These are phyloP conservation scores for Drosophila formosana DNA, from an alignment of 2,888 invertebrate genomes.

Conservation along the genomic window DNA sequence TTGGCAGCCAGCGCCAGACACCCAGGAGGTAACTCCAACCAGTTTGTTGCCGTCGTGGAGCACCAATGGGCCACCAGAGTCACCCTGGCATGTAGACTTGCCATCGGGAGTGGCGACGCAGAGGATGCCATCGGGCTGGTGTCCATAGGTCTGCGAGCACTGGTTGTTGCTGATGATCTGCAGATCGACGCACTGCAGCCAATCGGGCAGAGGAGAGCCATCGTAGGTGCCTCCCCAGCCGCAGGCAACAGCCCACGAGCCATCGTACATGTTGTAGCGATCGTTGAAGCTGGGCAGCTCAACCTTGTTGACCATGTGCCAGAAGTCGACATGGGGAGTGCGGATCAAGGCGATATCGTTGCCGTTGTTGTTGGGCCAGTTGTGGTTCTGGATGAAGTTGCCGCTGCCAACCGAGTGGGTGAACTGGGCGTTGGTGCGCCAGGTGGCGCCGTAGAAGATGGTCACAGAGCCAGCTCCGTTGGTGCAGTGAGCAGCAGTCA, in stretches of 20 bases:
- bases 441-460: constrained; percentile 73
- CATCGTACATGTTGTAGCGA: constrained; percentile 38
- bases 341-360: constrained; percentile 67
- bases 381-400: constrained; percentile 77
- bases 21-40: constrained; percentile 65
- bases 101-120: constrained; percentile 55
- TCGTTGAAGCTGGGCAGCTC: constrained; percentile 41
- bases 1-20: constrained; percentile 47
- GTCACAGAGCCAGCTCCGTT: constrained; percentile 54
- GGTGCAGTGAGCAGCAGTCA: constrained; percentile 81
- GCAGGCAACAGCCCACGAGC: constrained; percentile 55
- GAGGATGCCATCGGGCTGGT: constrained; percentile 49
- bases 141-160: constrained; percentile 83
- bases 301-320: constrained; percentile 30
- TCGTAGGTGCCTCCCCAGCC: constrained; percentile 74
- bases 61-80: constrained; percentile 71
- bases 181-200: constrained; percentile 64
- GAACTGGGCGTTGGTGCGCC: constrained; percentile 63
- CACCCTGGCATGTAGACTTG: constrained; percentile 63
- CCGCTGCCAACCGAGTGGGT: constrained; percentile 57
- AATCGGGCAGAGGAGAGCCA: constrained; percentile 78
- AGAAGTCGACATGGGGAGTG: constrained; percentile 46
- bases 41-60: constrained; percentile 39
- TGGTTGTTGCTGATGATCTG: constrained; percentile 72
- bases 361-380: constrained; percentile 55